Base-by-base conservation (phyloP, 2,888 invertebrate species). In the Lasioglossum zephyrum region DNA sequence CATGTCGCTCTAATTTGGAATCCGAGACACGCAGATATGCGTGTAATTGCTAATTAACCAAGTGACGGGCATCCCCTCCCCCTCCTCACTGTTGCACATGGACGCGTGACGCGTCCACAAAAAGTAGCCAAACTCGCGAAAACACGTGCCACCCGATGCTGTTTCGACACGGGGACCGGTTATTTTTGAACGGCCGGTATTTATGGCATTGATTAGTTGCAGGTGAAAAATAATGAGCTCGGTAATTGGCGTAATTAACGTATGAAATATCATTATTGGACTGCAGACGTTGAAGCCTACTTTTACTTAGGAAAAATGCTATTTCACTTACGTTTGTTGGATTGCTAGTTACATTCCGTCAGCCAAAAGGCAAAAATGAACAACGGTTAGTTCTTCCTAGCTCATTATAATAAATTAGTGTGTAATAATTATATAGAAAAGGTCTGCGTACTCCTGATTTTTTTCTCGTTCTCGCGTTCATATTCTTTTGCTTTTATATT, bases 21-120 rank as follows among this genome's bases (percentile, higher is more conserved):
- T 90, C 85, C 81, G 82, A 87, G 83, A 83, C 90, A 86, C 84
- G 90, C 83, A 86, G 87, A 90, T 84, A 81, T 69, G 84, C 87
- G 82, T 85, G 89, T 84, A 87, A 88, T 90, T 87, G 80, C 75
- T 86, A 87, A 88, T 88, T 83, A 87, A 73, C 69, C 81, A 80
- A 85, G 80, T 82, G 83, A 79, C 85, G 81, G 77, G 31, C 57
- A n/a, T 36, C 82, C 74, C 78, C 36, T 79, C 36, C 73, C 81
- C 66, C 75, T 57, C 9, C 73, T 49, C n/a, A 22, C 18, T 57
- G 86, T 84, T 72, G 77, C 82, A 77, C 36, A 36, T 47, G 77
- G 63, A 66, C 74, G 36, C 77, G 73, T 82, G 73, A 79, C 70
- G 41, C 63, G 22, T 41, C 44, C 26, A 74, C 57, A 72, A 84